These are phyloP conservation scores for Malthinus seriepunctatus DNA, from an alignment of 2,888 invertebrate genomes.

Conservation along the genomic window DNA sequence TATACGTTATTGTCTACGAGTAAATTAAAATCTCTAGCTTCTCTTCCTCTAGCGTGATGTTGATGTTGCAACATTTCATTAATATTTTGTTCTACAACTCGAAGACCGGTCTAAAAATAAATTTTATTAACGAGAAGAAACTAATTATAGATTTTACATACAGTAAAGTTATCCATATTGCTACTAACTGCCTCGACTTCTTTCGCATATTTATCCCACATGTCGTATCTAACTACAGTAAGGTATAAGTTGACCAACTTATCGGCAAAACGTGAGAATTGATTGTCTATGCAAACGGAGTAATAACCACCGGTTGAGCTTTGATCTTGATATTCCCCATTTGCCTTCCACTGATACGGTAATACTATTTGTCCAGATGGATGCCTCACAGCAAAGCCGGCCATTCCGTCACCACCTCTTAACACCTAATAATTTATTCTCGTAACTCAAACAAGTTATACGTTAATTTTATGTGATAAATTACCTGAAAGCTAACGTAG, in stretches of 20 bases:
- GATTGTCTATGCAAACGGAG: constrained; percentile 90
- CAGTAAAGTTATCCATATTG: constrained; percentile 90
- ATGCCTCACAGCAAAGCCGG: constrained; percentile 87
- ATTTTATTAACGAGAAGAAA: constrained; percentile 13
- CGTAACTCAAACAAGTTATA: neutral
- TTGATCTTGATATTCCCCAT: constrained; percentile 86
- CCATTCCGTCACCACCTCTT: constrained; percentile 92
- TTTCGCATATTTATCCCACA: constrained; percentile 90
- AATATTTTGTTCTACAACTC: constrained; percentile 80
- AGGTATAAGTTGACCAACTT: constrained; percentile 89
- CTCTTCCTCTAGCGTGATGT: constrained; percentile 77
- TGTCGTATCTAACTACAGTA: constrained; percentile 88
- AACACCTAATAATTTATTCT: constrained; percentile 67
- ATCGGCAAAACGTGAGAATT: constrained; percentile 87
- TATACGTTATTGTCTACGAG: constrained; percentile 81
- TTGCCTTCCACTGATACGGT: constrained; percentile 90
- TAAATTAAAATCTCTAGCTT: constrained; percentile 81
- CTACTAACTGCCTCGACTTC: constrained; percentile 86
- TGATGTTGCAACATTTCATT: constrained; percentile 85
- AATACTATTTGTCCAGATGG: constrained; percentile 83
- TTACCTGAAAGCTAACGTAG: constrained; percentile 91
- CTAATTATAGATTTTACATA: constrained; percentile 44
- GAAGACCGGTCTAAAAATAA: constrained; percentile 67
- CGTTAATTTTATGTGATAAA: neutral
- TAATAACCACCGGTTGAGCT: constrained; percentile 83